A percentile compares a stretch with the other conserved stretches of the same genome.
These are phyloP conservation scores for Xestia ashworthii DNA, from an alignment of 2,888 invertebrate species.

Conservation along the genomic window DNA sequence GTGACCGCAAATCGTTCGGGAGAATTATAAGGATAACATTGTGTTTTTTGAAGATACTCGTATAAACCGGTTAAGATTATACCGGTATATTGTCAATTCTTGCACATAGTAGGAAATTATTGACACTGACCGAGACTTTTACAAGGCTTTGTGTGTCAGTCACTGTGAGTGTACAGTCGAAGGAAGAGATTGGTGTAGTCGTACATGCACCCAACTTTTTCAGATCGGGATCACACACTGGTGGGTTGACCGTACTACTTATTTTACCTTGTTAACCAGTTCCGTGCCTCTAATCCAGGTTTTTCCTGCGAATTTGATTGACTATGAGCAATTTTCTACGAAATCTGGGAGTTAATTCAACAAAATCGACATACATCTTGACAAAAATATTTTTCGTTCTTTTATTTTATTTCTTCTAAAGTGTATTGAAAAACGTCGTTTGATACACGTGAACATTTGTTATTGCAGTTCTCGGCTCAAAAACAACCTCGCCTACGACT, in stretches of 20 bases:
- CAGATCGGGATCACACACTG: background rate
- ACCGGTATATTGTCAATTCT: background rate
- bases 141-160: background rate
- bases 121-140: background rate
- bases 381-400: too few species aligned
- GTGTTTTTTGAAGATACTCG: background rate
- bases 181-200: background rate
- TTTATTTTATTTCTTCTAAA: too few species aligned
- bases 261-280: background rate
- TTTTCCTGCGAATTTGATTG: background rate
- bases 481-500: too few species aligned
- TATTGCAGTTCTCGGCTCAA: too few species aligned
- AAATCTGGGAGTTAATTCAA: too few species aligned
- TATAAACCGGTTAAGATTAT: background rate
- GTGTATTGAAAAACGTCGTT: too few species aligned
- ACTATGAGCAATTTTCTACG: background rate
- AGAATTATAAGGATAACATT: background rate
- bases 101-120: background rate
- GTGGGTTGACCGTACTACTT: background rate
- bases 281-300: too few species aligned
- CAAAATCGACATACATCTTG: too few species aligned
- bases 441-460: too few species aligned
- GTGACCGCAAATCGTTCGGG: background rate
- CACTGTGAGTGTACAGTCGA: background rate
- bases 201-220: background rate